Base-by-base conservation (phyloP, 1,140 invertebrate genomes). In the Bombus waltoni region DNA sequence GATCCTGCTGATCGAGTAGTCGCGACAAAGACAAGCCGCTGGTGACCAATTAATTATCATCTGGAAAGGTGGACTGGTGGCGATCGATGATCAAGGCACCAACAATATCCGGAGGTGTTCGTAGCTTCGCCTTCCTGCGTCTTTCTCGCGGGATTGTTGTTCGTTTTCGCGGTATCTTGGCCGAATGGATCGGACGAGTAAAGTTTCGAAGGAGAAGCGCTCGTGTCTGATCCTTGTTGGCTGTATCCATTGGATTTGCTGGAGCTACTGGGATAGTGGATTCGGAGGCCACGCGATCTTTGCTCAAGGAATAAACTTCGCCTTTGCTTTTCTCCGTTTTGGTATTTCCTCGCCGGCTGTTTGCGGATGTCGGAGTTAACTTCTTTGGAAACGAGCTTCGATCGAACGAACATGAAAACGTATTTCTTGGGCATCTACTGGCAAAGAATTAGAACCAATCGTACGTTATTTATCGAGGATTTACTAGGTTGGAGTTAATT, bases 41-140 rank as follows among this genome's bases (percentile, higher is more conserved):
- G 72, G 38, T 59, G 84, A 44, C 38, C 72, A 59, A 57, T 80
- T 90, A 90, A 90, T 89, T 90, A 89, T 89, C 86, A 65, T 81
- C 88, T 74, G 81, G 86, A 89, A 90, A 90, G 89, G 88, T 90
- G 82, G 83, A 85, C 82, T 88, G 89, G 88, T 90, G 89, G 85
- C 88, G 89, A 90, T 70, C 84, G 73, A 70, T 40, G 32, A 89
- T n/a, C 72, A 86, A 87, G 89, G 65, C n/a, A 87, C 15, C 81
- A 90, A 80, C 82, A 35, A 74, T 11, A 22, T 25, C 4, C 65
- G 57, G 85, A 89, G 86, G 85, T 53, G n/a, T 40, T 40, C 18
- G 35, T 4, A 10, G 6, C n/a, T 13, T 73, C 40, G 40, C 5
- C 53, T 53, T 47, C 65, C 40, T 28, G 65, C 28, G 35, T 28